These are phyloP conservation scores for Camponotus pennsylvanicus DNA, from an alignment of 1,140 invertebrate species.

Conservation along the genomic window DNA sequence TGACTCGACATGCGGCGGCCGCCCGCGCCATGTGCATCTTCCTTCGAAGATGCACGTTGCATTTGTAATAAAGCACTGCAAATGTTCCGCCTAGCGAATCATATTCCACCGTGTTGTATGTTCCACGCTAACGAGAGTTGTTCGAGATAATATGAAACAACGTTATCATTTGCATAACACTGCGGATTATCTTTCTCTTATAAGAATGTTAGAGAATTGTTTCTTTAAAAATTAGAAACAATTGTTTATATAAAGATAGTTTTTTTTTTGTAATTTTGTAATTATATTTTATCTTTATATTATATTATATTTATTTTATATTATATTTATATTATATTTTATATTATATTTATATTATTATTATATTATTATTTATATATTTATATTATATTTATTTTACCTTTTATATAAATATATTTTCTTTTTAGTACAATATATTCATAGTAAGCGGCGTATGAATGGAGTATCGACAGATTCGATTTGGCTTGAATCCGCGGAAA, in stretches of 20 bases:
- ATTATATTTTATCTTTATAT: not conserved
- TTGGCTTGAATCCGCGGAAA: not conserved
- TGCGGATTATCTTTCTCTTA: not conserved
- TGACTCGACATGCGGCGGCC: constrained; percentile 22
- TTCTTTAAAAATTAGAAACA: not conserved
- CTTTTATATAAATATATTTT: not conserved
- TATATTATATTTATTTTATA: no score
- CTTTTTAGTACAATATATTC: not conserved
- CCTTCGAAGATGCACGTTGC: constrained; percentile 28
- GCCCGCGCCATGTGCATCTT: constrained; percentile 4
- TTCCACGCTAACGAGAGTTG: no score
- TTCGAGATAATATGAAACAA: not conserved
- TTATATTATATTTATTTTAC: not conserved
- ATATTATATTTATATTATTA: no score
- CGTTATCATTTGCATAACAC: not conserved
- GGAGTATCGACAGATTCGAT: constrained; percentile 2
- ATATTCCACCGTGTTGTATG: not conserved
- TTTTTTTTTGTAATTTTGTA: not conserved
- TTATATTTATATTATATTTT: no score
- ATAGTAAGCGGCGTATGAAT: not conserved
- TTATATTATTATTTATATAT: no score
- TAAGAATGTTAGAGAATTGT: not conserved
- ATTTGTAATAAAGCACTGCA: constrained; percentile 30
- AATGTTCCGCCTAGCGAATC: not conserved
- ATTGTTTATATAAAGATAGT: not conserved